These are phyloP conservation scores for Thymelicus lineola DNA, from an alignment of 2,888 invertebrate genomes.

Conservation along the genomic window DNA sequence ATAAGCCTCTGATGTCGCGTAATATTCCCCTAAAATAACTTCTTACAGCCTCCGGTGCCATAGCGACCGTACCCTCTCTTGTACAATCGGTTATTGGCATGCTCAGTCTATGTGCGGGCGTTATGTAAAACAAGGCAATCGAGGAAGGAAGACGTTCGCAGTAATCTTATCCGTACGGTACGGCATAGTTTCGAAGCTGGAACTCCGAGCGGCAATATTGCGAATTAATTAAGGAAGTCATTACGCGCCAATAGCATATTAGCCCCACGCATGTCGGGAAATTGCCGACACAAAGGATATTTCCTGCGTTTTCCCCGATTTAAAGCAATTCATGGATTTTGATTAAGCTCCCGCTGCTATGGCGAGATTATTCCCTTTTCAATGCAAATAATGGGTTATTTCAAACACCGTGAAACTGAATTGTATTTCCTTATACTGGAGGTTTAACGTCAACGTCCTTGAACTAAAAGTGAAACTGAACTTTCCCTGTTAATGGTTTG, in stretches of 20 bases:
- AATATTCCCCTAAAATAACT: conserved; percentile 84
- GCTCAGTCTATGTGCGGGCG: conserved; percentile 47
- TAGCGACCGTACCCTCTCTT: conserved; percentile 63
- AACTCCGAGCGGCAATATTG: conserved; percentile 62
- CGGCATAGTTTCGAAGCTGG: conserved; percentile 33
- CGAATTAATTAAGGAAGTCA: conserved; percentile 85
- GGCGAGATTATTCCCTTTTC: conserved; percentile 84
- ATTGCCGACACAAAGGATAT: conserved; percentile 83
- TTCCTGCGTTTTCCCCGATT: conserved; percentile 85
- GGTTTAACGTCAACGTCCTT: conserved; percentile 64
- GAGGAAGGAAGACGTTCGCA: conserved; percentile 30
- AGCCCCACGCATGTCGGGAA: conserved; percentile 81
- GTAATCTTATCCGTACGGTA: conserved; percentile 30
- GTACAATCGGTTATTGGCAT: conserved; percentile 55
- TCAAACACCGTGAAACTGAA: conserved; percentile 83
- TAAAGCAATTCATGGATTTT: conserved; percentile 85
- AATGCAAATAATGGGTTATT: conserved; percentile 84
- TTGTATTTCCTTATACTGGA: conserved; percentile 80
- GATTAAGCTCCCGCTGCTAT: conserved; percentile 83
- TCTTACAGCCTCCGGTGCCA: conserved; percentile 83
- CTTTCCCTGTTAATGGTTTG: conserved; percentile 39
- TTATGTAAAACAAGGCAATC: conserved; percentile 39
- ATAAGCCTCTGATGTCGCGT: conserved; percentile 81
- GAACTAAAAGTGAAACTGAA: conserved; percentile 52
- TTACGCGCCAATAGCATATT: conserved; percentile 82